phyloP scores from a whole-genome alignment of 1,140 invertebrate genomes.

The Tribolium castaneum region DNA sequence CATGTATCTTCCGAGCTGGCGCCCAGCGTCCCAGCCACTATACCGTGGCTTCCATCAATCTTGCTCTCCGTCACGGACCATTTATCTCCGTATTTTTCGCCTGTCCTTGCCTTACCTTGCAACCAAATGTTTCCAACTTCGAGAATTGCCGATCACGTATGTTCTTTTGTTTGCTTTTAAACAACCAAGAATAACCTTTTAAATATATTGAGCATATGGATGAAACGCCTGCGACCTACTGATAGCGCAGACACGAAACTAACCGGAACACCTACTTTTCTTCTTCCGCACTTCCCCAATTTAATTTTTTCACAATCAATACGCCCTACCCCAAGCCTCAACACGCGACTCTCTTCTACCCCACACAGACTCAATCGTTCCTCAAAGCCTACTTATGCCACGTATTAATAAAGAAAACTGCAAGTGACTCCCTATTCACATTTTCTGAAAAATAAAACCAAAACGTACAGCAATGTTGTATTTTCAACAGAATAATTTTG shows the following conservation, averaged over 20 bases:
- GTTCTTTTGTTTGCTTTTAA: constrained; percentile 49
- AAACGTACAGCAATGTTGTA: too few species aligned
- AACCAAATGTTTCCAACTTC: constrained; percentile 49
- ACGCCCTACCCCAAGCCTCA: neutral
- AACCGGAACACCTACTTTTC: neutral
- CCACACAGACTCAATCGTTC: too few species aligned
- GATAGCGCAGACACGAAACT: neutral
- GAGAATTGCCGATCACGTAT: constrained; percentile 47
- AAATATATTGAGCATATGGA: constrained; percentile 42
- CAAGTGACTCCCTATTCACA: too few species aligned
- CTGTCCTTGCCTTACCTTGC: constrained; percentile 54
- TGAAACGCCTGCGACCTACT: constrained; percentile 14
- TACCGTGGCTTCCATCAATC: constrained; percentile 56
- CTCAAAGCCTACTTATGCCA: too few species aligned
- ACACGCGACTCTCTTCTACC: too few species aligned
- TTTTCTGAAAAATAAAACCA: too few species aligned
- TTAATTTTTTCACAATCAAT: constrained; percentile 6
- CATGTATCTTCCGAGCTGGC: constrained; percentile 54
- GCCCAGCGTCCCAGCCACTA: constrained; percentile 44
- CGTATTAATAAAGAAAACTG: too few species aligned
- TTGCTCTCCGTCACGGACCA: constrained; percentile 59
- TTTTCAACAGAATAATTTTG: too few species aligned
- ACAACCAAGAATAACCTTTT: constrained; percentile 42
- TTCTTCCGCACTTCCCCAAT: constrained; percentile 15
- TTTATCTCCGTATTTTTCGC: constrained; percentile 60